Evolutionary conservation across 2,113 vertebrate species (phyloP), one percentile per base, ranked within the genome.

Genomic region (Ancistrus triradiatus): DNA sequence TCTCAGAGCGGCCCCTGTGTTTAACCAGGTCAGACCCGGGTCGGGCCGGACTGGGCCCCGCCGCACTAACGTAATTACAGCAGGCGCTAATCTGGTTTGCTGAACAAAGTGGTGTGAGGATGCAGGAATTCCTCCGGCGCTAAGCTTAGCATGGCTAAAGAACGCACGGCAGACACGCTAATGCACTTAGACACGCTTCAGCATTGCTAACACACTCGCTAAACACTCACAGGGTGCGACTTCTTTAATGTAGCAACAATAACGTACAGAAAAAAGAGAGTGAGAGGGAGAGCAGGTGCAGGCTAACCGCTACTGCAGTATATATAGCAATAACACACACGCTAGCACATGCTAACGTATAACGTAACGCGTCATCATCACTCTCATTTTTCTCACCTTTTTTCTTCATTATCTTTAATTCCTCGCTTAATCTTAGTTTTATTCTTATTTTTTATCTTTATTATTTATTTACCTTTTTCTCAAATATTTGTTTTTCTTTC

Each of bases 21-120:
- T 83, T 86, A 86, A 90, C 82, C 81, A 86, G 82, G 84, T 86
- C 84, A 75, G 83, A 83, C 86, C 82, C 81, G 79, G 83, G 74
- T 73, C 42, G 70, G 57, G 61, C 81, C 77, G 81, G 78, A 77
- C 83, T 81, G 80, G 82, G 81, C 75, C 67, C 51, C 68, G 81
- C 82, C 83, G 84, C 78, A 61, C 74, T 89, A 90, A 90, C 89
- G 83, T 81, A 89, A 89, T 90, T 87, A 88, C 77, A 61, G 78
- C 77, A 6, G 78, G 75, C 74, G 75, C 78, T 89, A 88, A 90
- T 89, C 87, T 85, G 86, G 87, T 89, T 88, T 80, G 62, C 83
- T 74, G 81, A 86, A 87, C 85, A 89, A 88, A 87, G 80, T 81
- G 74, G 81, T 61, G 60, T 64, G 74, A 80, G 74, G 61, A 43